Conservation (phyloP, 2,797 vertebrate genomes). For the Borostomias antarcticus region DNA sequence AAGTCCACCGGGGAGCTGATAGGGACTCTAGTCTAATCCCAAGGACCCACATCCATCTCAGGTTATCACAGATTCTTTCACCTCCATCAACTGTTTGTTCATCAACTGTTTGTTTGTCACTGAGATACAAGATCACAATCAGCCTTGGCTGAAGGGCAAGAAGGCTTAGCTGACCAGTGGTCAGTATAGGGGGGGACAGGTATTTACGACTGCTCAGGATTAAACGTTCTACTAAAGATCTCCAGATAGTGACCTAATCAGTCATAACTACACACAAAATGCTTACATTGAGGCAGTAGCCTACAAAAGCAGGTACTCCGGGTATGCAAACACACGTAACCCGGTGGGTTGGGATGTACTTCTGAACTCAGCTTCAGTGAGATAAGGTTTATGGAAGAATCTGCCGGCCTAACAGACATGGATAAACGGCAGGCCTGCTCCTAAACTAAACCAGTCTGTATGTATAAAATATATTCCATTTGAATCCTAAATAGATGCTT, state of each 20-base stretch:
- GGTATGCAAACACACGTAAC: neutral
- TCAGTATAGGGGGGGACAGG: neutral
- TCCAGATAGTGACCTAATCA: neutral
- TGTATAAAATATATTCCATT: neutral
- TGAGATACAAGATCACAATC: neutral
- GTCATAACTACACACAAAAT: neutral
- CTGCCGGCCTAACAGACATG: neutral
- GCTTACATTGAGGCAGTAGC: neutral
- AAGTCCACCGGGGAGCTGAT: slow-evolving; percentile 57
- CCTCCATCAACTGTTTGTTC: slow-evolving; percentile 17
- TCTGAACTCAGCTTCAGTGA: neutral
- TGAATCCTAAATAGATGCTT: no score
- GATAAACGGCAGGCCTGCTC: neutral
- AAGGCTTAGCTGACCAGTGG: neutral
- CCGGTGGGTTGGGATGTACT: neutral
- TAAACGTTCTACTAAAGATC: neutral
- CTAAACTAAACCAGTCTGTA: neutral
- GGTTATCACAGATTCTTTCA: slow-evolving; percentile 53
- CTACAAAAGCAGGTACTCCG: neutral
- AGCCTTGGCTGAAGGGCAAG: neutral
- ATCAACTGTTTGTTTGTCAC: slow-evolving; percentile 39
- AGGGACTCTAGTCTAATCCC: slow-evolving; percentile 18
- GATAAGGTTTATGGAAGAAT: neutral
- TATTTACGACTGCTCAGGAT: neutral
- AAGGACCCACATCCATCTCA: neutral